Conservation (phyloP, 2,797 vertebrate genomes). For the Xenopus petersii region DNA sequence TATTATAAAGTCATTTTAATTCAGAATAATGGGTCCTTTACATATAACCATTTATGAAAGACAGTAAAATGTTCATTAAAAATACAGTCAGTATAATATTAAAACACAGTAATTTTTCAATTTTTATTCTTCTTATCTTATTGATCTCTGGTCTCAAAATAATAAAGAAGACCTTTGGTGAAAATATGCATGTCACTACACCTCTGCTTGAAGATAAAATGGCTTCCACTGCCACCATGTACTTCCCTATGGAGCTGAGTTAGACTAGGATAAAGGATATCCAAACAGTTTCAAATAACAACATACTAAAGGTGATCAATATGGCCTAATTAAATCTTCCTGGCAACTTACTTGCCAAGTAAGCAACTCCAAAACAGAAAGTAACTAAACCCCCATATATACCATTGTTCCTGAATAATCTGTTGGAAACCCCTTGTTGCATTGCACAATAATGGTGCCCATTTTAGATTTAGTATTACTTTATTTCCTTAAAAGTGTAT, state of each 20-base stretch:
- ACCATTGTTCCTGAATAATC: background rate
- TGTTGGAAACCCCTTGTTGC: background rate
- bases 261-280: conserved; percentile 2
- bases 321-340: conserved; percentile 19
- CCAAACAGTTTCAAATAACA: conserved; percentile 7
- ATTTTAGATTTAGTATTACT: background rate
- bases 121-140: too few relatives aligned
- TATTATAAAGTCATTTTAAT: too few relatives aligned
- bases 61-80: too few relatives aligned
- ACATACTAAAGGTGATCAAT: conserved; percentile 2
- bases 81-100: too few relatives aligned
- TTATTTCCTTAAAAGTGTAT: background rate
- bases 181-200: conserved; percentile 1
- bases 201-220: conserved; percentile 4
- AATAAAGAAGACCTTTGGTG: background rate
- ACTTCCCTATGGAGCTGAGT: conserved; percentile 6
- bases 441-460: background rate
- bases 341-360: conserved; percentile 24
- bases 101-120: too few relatives aligned
- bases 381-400: conserved; percentile 21
- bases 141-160: conserved; percentile 3
- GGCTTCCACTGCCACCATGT: conserved; percentile 7
- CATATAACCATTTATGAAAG: too few relatives aligned
- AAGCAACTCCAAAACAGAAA: conserved; percentile 15
- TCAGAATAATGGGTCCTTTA: too few relatives aligned